These are phyloP conservation scores for Drosophila anomalata DNA, from an alignment of 2,888 invertebrate genomes.

Conservation along the genomic window DNA sequence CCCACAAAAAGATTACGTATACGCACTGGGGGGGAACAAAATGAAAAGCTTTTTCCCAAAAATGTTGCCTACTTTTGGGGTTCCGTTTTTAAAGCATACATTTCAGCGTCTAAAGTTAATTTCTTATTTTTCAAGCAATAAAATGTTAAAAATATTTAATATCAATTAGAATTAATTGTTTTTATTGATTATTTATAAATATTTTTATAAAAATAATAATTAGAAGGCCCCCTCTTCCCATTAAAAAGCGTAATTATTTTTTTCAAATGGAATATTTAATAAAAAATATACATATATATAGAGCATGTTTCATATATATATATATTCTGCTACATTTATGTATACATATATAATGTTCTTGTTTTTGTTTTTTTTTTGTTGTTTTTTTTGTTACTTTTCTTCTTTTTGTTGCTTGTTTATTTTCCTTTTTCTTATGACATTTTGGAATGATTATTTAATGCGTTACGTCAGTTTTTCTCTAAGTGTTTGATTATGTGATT, in stretches of 20 bases:
- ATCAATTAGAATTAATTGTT: too few species aligned
- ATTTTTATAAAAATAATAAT: too few species aligned
- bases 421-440: constrained; percentile 60
- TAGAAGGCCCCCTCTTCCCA: neutral
- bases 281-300: constrained; percentile 40
- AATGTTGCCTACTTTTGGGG: neutral
- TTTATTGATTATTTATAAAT: too few species aligned
- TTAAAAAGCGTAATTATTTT: neutral
- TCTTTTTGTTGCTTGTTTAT: constrained; percentile 7
- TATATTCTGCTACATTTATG: constrained; percentile 41
- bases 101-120: neutral
- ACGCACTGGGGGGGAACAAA: neutral
- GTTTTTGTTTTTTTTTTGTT: constrained; percentile 11
- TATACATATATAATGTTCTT: constrained; percentile 39
- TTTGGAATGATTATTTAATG: constrained; percentile 75
- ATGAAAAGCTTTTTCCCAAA: neutral
- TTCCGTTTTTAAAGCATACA: neutral
- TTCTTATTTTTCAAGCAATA: too few species aligned
- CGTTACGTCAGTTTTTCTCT: constrained; percentile 62
- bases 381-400: neutral
- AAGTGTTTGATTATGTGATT: constrained; percentile 26
- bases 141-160: too few species aligned
- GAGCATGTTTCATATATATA: constrained; percentile 42
- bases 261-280: constrained; percentile 43
- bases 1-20: neutral